Conservation (phyloP, 2,888 invertebrate species). For the Malachius bipustulatus region DNA sequence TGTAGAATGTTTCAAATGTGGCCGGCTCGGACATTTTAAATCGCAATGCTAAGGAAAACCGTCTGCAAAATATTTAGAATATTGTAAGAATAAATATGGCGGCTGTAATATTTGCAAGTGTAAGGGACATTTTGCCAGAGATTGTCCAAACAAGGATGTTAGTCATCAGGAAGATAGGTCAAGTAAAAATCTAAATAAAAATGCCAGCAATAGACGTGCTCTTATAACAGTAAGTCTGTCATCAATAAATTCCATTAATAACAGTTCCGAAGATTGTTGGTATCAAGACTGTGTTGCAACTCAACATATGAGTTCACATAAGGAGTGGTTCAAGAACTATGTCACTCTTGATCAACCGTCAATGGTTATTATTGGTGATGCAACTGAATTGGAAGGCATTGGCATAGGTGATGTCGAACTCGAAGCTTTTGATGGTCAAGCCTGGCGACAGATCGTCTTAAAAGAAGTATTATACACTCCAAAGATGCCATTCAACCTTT, state of each 20-base stretch:
- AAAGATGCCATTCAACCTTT: conserved; percentile 17
- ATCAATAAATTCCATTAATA: conserved; percentile 4
- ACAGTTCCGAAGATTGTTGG: conserved; percentile 14
- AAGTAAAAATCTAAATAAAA: background rate
- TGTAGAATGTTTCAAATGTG: conserved; percentile 17
- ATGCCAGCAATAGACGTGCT: conserved; percentile 1
- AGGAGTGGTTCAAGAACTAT: conserved; percentile 20
- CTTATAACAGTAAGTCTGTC: conserved; percentile 12
- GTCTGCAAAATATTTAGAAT: conserved; percentile 19
- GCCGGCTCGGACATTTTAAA: conserved; percentile 18
- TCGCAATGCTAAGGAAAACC: conserved; percentile 19
- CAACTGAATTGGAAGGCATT: conserved; percentile 19
- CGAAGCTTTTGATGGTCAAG: conserved; percentile 21
- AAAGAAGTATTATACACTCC: conserved; percentile 19
- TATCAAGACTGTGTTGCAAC: conserved; percentile 24
- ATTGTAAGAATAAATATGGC: conserved; percentile 22
- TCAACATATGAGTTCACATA: conserved; percentile 22
- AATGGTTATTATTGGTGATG: conserved; percentile 17
- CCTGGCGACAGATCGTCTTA: conserved; percentile 17
- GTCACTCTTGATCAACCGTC: conserved; percentile 10
- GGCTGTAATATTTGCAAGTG: conserved; percentile 21
- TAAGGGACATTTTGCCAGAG: conserved; percentile 23
- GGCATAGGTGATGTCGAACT: conserved; percentile 19
- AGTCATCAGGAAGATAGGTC: conserved; percentile 8
- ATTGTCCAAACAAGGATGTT: conserved; percentile 16